Base-by-base conservation (phyloP, 2,888 invertebrate genomes). In the Margaritifera margaritifera region DNA sequence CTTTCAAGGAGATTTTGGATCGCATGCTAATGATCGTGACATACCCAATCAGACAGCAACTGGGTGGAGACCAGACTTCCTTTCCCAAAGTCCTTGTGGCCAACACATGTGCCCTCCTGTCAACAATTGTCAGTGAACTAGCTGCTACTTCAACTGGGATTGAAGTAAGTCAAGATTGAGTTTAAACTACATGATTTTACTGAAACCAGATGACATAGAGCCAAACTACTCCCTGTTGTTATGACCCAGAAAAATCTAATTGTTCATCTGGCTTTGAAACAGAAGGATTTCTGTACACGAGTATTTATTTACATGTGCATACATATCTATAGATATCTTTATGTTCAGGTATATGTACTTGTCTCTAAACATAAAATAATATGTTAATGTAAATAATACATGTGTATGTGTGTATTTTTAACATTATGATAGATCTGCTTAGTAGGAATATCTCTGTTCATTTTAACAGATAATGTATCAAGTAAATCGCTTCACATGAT, bases 91-190 rank as follows among this genome's bases (percentile, higher is more conserved):
- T 90, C 63, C 87, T 92, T 6, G 90, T 91, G 63, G 87, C 90
- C 64, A 91, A 91, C 84, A 90, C 91, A 1, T 91, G 91, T 71
- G 86, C 90, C 50, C 84, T 92, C n/a, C 83, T 95, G 71, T 94
- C 95, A 0, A 92, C 96, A 66, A 94, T 97, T 1, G 93, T 98
- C 57, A 95, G 96, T 1, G 97, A 98, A 90, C 92, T 98, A 72
- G 94, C 95, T 0, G 93, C 94, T 6, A 83, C 81, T 80, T 94
- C 95, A 24, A 94, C 93, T 66, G 92, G 94, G n/a, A 92, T 93
- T 52, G 95, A 94, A 89, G 93, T 93, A 89, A 90, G 91, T 88
- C 42, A 11, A 51, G 52, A 54, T 54, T 55, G 20, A 52, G 53
- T 42, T 42, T 42, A 42, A 42, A 42, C 42, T 31, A 8, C 8